Evolutionary conservation across 2,888 invertebrate genomes (phyloP), one percentile per base, ranked within the genome.

Genomic region (Ormyrus pomaceus): DNA sequence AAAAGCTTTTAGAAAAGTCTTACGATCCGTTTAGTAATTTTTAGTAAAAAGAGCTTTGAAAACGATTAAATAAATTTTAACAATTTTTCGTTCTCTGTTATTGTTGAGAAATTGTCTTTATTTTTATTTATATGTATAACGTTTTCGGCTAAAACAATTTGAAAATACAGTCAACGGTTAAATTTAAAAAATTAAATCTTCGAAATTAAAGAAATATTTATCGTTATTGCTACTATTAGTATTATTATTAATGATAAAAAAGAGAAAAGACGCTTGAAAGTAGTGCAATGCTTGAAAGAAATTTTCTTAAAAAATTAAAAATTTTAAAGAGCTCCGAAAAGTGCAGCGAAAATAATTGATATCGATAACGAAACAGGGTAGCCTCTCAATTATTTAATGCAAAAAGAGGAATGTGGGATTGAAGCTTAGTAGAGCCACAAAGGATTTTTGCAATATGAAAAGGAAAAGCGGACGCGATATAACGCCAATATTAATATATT

Each of bases 331-430:
- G 70, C 65, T 71, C 45, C 56, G 56, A n/a, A n/a, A n/a, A 64
- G 83, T 84, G 84, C 77, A 80, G 81, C 82, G 84, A 84, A 85
- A 82, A 85, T 85, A 83, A 87, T 86, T 87, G 86, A 87, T 86
- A 86, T 86, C 84, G 85, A 88, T 88, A 89, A 90, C 88, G 87
- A 89, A 89, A 90, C 90, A 90, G 90, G 90, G 90, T 90, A 89
- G 89, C 86, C 87, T 88, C 89, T 89, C 89, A 90, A 90, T 90
- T 90, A 89, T 86, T 87, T 65, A 86, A 87, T 86, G 86, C 82
- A 82, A 81, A 71, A 53, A n/a, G 13, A 82, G 45, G 78, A 76
- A 85, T 83, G 83, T 68, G 78, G 70, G 79, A 81, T 70, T 59
- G 66, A 75, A 70, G 7, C 11, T 48, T 2, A 13, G 5, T 66